Conservation (phyloP, 2,797 vertebrate species). For the Sebastes itinus region DNA sequence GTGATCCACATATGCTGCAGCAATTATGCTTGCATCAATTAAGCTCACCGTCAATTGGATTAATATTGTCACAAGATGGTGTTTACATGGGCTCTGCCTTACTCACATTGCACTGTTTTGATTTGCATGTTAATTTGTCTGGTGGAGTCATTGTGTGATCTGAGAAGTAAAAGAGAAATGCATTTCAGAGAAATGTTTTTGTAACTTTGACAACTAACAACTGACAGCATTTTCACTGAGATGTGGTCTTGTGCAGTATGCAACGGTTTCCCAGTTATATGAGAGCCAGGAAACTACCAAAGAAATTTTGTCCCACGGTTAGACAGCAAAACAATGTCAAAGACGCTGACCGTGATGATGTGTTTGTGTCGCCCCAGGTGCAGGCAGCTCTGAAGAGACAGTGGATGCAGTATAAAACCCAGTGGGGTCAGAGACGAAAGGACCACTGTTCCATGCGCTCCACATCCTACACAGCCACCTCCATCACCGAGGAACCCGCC, state of each 20-base stretch:
- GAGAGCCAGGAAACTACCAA: not conserved
- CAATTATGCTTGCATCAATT: constrained; percentile 12
- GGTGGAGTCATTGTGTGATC: constrained; percentile 9
- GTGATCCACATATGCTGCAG: constrained; percentile 27
- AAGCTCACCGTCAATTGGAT: constrained; percentile 14
- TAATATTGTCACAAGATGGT: constrained; percentile 24
- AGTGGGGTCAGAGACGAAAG: constrained; percentile 90
- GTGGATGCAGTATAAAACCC: constrained; percentile 91
- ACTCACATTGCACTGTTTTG: not conserved
- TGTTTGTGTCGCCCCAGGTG: constrained; percentile 80
- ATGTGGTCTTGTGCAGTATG: not conserved
- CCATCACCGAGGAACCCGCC: constrained; percentile 89
- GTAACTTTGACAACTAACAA: not conserved
- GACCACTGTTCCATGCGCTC: constrained; percentile 89
- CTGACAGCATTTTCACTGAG: not conserved
- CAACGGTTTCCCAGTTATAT: not conserved
- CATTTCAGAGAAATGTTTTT: not conserved
- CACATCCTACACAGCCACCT: constrained; percentile 91
- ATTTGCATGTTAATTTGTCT: constrained; percentile 27
- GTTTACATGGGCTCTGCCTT: constrained; percentile 23
- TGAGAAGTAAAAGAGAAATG: not conserved
- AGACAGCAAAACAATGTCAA: not conserved
- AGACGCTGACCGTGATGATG: not conserved
- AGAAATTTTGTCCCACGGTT: not conserved
- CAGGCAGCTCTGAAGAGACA: constrained; percentile 92